Conservation (phyloP, 2,888 invertebrate genomes). For the Cancer borealis region DNA sequence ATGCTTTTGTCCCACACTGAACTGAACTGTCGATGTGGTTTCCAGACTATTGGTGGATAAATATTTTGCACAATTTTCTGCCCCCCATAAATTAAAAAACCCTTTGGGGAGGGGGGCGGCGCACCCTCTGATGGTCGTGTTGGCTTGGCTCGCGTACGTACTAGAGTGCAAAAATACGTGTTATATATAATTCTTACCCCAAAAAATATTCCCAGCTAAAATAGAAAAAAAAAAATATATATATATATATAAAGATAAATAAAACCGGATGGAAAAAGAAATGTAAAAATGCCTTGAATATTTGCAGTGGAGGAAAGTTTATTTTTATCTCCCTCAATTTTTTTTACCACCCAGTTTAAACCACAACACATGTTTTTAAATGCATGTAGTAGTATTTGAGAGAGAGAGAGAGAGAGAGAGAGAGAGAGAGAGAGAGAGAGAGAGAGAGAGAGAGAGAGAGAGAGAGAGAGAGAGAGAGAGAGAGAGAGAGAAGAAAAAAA, state of each 20-base stretch:
- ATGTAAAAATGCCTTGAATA: neutral
- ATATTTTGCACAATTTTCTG: neutral
- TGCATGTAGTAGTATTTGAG: neutral
- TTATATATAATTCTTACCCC: neutral
- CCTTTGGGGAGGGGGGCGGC: neutral
- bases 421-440: constrained; percentile 36
- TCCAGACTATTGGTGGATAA: neutral
- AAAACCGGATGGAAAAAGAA: neutral
- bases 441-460: constrained; percentile 11
- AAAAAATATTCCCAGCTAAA: neutral
- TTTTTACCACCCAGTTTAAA: neutral
- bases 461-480: constrained; percentile 20
- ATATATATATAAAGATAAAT: neutral
- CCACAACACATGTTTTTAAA: neutral
- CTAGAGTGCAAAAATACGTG: neutral
- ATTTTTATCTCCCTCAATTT: neutral
- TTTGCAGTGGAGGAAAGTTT: neutral
- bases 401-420: neutral
- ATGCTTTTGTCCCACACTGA: neutral
- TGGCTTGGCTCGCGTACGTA: too few species aligned
- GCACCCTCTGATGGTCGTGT: too few species aligned
- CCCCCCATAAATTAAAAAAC: neutral
- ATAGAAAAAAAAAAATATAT: neutral
- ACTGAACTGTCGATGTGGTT: neutral
- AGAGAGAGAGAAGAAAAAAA: neutral